Percentiles rank a stretch among this genome's conserved stretches.
These are phyloP conservation scores for Drosophila rellima DNA, from an alignment of 2,888 invertebrate genomes.

Conservation along the genomic window DNA sequence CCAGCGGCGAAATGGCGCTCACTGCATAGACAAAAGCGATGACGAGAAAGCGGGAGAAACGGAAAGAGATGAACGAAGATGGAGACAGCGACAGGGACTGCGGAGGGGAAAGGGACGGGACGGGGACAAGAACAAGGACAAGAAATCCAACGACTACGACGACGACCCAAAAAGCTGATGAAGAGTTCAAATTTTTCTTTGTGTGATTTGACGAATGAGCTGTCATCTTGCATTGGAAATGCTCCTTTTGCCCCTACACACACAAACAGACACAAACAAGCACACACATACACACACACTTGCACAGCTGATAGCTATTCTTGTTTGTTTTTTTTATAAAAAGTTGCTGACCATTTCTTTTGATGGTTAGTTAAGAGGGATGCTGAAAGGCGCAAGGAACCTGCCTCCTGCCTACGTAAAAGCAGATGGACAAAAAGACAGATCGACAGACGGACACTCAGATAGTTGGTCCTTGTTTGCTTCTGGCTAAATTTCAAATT, in stretches of 20 bases:
- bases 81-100: neutral
- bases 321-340: conserved; percentile 65
- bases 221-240: conserved; percentile 81
- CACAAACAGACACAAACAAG: conserved; percentile 18
- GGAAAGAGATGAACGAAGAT: neutral
- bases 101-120: neutral
- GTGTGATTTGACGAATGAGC: conserved; percentile 83
- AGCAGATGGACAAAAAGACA: conserved; percentile 5
- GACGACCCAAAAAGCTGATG: conserved; percentile 79
- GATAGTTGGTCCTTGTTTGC: conserved; percentile 27
- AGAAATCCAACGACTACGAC: conserved; percentile 30
- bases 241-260: conserved; percentile 40
- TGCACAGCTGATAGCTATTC: conserved; percentile 59
- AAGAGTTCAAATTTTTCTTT: conserved; percentile 84
- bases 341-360: conserved; percentile 73
- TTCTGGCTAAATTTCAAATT: conserved; percentile 40
- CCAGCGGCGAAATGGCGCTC: conserved; percentile 72
- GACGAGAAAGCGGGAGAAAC: conserved; percentile 5
- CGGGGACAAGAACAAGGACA: conserved; percentile 18
- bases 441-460: conserved; percentile 8
- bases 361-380: conserved; percentile 64
- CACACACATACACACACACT: conserved; percentile 19
- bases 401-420: conserved; percentile 1
- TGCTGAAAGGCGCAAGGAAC: conserved; percentile 48
- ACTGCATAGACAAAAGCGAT: conserved; percentile 61